phyloP scores from a whole-genome alignment of 2,797 vertebrate species.

The Brotula barbata region DNA sequence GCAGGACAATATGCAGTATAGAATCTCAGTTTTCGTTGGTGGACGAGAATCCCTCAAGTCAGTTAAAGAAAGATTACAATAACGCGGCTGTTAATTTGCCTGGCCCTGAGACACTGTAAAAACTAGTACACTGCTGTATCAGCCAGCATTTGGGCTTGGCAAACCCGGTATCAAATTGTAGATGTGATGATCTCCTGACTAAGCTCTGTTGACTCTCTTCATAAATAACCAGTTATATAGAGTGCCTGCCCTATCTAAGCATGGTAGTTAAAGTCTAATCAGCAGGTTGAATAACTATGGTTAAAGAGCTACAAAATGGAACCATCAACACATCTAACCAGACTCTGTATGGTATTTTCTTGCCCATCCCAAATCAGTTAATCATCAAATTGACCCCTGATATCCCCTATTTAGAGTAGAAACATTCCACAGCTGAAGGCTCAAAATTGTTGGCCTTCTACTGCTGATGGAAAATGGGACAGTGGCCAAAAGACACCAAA shows the following conservation, averaged over 20 bases:
- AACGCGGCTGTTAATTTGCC: no score
- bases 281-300: slow-evolving; percentile 52
- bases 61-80: no score
- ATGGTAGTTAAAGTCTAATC: slow-evolving; percentile 68
- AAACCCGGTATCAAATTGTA: slow-evolving; percentile 25
- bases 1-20: not conserved
- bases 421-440: slow-evolving; percentile 5
- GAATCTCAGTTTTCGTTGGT: not conserved
- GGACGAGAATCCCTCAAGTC: no score
- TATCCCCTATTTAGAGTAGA: slow-evolving; percentile 14
- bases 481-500: slow-evolving; percentile 11
- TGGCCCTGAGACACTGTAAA: no score
- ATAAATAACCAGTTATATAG: slow-evolving; percentile 64
- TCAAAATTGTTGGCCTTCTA: slow-evolving; percentile 30
- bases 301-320: slow-evolving; percentile 35
- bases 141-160: slow-evolving; percentile 11
- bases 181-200: slow-evolving; percentile 38
- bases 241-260: slow-evolving; percentile 25
- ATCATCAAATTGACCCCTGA: slow-evolving; percentile 28
- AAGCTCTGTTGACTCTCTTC: slow-evolving; percentile 63
- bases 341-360: not conserved
- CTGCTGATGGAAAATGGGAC: slow-evolving; percentile 50
- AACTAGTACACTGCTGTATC: no score
- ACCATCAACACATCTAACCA: slow-evolving; percentile 5
- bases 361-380: slow-evolving; percentile 10